Base-by-base conservation (phyloP, 2,113 vertebrate species). In the Pandion haliaetus region DNA sequence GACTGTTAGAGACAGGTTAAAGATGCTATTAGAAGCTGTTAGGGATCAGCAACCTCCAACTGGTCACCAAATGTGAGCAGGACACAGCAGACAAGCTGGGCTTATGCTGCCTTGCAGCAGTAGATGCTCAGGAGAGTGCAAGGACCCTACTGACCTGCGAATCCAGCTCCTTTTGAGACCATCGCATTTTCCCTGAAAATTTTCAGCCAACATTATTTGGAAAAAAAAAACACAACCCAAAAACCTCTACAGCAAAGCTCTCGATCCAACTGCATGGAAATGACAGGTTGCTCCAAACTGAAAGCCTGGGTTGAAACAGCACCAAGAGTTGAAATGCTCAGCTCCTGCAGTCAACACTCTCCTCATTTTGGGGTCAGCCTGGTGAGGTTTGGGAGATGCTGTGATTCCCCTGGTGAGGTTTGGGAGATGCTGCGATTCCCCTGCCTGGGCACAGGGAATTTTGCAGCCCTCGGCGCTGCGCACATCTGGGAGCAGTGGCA, bases 401-500 rank as follows among this genome's bases (percentile, higher is more conserved):
- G 14, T 1, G 10, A 61, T 44, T 49, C 38, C 44, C 31, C 13
- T 4, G 40, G 20, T 12, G 24, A 82, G 59, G 29, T 66, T 44
- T 31, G 38, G 77, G 54, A 83, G 21, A 36, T 13, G 71, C 87
- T 83, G 82, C 2, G 5, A 31, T 55, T 78, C 79, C 45, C 58
- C 34, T 62, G 8, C 63, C 54, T 3, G 5, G 15, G 47, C 40
- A 63, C 2, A 0, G 49, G 82, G 62, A 93, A 58, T 80, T 86
- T 80, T 80, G 57, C 92, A 93, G 58, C 66, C 71, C 61, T 40
- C 3, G 1, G 45, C 11, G 1, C 73, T 3, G 91, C 6, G 4
- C 89, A 87, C 95, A 96, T 91, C 96, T 96, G 96, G 95, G 80
- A 95, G 54, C 5, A 1, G 58, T 90, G 82, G 85, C 91, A 94